Conservation (phyloP, 1,140 invertebrate species). For the Adelges cooleyi region DNA sequence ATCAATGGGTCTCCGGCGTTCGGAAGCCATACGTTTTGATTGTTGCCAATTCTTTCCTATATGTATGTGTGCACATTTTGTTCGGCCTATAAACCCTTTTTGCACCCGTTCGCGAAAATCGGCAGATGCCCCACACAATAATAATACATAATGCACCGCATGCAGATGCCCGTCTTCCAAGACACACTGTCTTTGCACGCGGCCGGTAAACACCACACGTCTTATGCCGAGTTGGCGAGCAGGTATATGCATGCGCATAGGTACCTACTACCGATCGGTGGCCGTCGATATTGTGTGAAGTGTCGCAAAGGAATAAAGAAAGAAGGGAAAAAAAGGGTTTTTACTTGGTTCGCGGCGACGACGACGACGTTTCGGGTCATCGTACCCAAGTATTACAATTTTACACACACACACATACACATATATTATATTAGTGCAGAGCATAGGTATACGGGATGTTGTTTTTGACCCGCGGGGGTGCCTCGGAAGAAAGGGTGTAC, state of each 20-base stretch:
- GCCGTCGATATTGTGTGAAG: too few relatives aligned
- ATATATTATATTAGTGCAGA: too few relatives aligned
- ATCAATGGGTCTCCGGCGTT: neutral
- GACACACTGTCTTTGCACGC: neutral
- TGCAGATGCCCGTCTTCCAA: conserved; percentile 11
- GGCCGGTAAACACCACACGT: neutral
- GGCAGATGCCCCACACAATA: neutral
- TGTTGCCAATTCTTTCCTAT: neutral
- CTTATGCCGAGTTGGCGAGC: too few relatives aligned
- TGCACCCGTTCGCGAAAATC: conserved; percentile 15
- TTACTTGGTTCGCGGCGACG: neutral
- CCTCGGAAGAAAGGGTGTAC: conserved; percentile 25
- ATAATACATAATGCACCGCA: neutral
- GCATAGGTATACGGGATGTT: conserved; percentile 13
- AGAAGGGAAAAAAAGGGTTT: conserved; percentile 4
- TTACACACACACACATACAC: too few relatives aligned
- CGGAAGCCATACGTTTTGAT: neutral
- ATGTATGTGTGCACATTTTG: neutral
- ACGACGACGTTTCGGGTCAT: neutral
- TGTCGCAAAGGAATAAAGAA: neutral
- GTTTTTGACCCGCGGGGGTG: conserved; percentile 24
- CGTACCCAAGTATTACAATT: conserved; percentile 6
- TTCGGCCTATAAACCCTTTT: conserved; percentile 10
- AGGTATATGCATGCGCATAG: too few relatives aligned
- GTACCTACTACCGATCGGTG: too few relatives aligned